Conservation (phyloP, 2,797 vertebrate species). For the Alcedo atthis region DNA sequence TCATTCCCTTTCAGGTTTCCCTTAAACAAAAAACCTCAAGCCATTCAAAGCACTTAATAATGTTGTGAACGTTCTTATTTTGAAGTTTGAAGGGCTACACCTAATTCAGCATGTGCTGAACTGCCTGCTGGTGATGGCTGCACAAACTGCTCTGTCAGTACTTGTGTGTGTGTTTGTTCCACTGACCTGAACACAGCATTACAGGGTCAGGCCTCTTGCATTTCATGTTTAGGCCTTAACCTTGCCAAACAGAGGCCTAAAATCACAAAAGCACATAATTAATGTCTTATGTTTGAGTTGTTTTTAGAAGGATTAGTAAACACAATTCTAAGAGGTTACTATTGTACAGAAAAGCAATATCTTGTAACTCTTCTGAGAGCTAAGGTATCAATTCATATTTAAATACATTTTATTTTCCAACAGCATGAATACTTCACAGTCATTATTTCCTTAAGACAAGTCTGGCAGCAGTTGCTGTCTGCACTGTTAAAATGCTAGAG, state of each 20-base stretch:
- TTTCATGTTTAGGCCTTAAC: background rate
- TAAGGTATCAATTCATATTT: conserved; percentile 7
- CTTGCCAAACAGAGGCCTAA: background rate
- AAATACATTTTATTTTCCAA: conserved; percentile 19
- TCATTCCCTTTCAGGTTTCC: background rate
- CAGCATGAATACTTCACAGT: background rate
- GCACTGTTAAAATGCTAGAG: background rate
- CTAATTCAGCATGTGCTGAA: background rate
- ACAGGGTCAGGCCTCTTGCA: background rate
- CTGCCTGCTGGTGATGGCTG: background rate
- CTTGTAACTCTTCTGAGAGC: background rate
- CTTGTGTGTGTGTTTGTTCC: background rate
- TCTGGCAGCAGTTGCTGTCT: background rate
- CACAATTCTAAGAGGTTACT: background rate
- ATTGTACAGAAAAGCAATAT: conserved; percentile 36
- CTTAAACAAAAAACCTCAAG: background rate
- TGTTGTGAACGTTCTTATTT: background rate
- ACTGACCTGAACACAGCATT: background rate
- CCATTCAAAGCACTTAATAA: background rate
- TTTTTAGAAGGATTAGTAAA: background rate
- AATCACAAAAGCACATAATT: background rate
- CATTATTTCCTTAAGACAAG: background rate
- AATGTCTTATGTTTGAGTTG: background rate
- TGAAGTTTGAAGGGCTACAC: background rate
- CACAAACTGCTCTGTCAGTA: background rate